Evolutionary conservation across 2,797 vertebrate species (phyloP).

Genomic region (Phoebastria nigripes): DNA sequence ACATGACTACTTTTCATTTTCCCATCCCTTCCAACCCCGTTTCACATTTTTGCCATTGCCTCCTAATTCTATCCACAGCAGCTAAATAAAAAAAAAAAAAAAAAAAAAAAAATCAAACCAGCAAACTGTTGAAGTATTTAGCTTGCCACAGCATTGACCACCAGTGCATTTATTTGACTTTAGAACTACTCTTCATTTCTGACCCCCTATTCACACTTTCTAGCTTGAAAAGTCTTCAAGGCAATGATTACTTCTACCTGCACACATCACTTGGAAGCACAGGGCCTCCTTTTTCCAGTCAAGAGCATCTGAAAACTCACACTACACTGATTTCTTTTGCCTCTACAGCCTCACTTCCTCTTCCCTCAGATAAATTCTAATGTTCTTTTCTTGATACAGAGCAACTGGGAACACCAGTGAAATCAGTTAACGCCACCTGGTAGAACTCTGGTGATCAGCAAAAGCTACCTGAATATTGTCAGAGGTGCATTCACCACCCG

Average conservation of each 20-base stretch:
- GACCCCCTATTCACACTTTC: neutral
- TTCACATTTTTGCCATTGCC: neutral
- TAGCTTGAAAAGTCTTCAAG: neutral
- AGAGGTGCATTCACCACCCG: neutral
- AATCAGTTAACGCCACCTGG: neutral
- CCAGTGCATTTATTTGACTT: neutral
- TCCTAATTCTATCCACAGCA: neutral
- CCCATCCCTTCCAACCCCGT: neutral
- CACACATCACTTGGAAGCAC: neutral
- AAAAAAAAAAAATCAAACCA: neutral
- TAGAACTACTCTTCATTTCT: neutral
- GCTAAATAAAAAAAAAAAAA: neutral
- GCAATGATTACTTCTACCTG: neutral
- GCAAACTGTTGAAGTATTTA: neutral
- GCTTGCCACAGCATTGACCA: neutral
- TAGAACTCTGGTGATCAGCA: neutral
- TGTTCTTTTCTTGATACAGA: neutral
- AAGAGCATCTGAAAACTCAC: neutral
- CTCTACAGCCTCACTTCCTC: neutral
- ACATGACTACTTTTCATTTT: neutral
- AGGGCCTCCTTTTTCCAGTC: neutral
- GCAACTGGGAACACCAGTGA: neutral
- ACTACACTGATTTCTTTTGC: neutral
- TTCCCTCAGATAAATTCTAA: neutral
- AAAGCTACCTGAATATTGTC: neutral